These are phyloP conservation scores for Plagiodera versicolora DNA, from an alignment of 2,888 invertebrate genomes.

Conservation along the genomic window DNA sequence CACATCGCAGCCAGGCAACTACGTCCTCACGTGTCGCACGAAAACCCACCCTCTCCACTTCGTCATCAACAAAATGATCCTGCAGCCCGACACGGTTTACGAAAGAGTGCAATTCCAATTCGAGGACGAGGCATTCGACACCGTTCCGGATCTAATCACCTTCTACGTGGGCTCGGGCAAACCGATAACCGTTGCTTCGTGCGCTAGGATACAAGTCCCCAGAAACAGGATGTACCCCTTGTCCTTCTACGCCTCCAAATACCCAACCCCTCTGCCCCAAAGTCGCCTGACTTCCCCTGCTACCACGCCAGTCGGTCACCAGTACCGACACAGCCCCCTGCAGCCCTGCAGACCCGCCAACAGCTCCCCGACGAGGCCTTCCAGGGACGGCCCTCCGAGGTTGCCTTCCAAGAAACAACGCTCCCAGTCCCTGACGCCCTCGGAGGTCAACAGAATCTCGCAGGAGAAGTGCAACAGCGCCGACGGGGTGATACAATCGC, in stretches of 20 bases:
- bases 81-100: conserved; percentile 89
- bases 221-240: conserved; percentile 80
- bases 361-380: conserved; percentile 61
- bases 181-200: conserved; percentile 85
- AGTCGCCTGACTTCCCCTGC: conserved; percentile 55
- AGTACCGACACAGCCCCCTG: conserved; percentile 57
- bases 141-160: conserved; percentile 87
- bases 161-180: conserved; percentile 86
- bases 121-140: conserved; percentile 81
- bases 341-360: conserved; percentile 43
- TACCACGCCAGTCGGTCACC: conserved; percentile 51
- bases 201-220: conserved; percentile 84
- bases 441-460: conserved; percentile 55
- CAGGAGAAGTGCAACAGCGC: conserved; percentile 70
- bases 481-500: conserved; percentile 66
- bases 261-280: conserved; percentile 58
- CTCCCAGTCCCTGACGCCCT: conserved; percentile 78
- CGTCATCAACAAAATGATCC: conserved; percentile 77
- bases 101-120: conserved; percentile 91
- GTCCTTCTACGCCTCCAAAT: conserved; percentile 70
- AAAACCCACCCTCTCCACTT: conserved; percentile 85
- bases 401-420: conserved; percentile 67
- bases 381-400: conserved; percentile 55
- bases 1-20: conserved; percentile 90
- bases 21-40: conserved; percentile 87